These are phyloP conservation scores for Allygus modestus DNA, from an alignment of 2,888 invertebrate genomes.

Conservation along the genomic window DNA sequence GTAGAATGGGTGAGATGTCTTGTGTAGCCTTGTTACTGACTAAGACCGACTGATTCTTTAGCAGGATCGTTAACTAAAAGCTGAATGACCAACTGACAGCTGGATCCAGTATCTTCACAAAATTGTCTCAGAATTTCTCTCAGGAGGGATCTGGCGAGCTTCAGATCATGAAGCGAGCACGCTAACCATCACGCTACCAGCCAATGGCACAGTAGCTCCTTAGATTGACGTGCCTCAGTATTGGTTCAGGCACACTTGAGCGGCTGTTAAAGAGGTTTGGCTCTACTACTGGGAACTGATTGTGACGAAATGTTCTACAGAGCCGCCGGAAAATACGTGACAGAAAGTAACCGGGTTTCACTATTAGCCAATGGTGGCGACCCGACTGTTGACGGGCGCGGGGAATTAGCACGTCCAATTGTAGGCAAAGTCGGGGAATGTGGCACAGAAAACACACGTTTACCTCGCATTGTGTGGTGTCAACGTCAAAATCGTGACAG, in stretches of 20 bases:
- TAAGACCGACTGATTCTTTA: too few species aligned
- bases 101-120: too few species aligned
- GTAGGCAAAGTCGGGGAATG: neutral
- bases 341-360: neutral
- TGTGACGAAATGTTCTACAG: neutral
- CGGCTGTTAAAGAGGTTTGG: neutral
- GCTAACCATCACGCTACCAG: too few species aligned
- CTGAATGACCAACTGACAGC: too few species aligned
- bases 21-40: too few species aligned
- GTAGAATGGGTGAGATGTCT: too few species aligned
- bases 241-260: neutral
- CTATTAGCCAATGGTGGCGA: slow-evolving; percentile 24
- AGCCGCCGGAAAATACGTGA: slow-evolving; percentile 17
- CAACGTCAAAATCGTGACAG: too few species aligned
- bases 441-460: slow-evolving; percentile 23
- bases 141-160: too few species aligned
- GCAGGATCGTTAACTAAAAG: too few species aligned
- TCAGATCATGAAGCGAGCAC: too few species aligned
- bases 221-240: neutral
- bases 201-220: too few species aligned
- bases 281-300: slow-evolving; percentile 2
- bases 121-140: too few species aligned
- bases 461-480: neutral
- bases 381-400: neutral
- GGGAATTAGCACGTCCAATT: slow-evolving; percentile 16